Evolutionary conservation across 2,888 invertebrate species (phyloP).

Genomic region (Yponomeuta plumbellus): DNA sequence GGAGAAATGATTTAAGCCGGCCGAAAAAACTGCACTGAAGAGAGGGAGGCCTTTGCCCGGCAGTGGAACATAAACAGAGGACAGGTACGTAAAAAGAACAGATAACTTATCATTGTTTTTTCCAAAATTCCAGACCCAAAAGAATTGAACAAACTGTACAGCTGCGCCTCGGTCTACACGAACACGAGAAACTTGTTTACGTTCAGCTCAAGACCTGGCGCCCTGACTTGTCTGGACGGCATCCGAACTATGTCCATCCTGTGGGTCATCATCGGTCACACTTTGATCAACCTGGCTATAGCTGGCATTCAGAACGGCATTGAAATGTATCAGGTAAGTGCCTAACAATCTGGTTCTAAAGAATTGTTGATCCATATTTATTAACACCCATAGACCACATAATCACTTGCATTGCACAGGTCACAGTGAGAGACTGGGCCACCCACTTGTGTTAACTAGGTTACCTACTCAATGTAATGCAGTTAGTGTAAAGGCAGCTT

Average conservation of each 20-base stretch:
- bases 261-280: conserved; percentile 21
- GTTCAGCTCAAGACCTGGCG: conserved; percentile 12
- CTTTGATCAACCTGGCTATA: not conserved
- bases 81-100: too few relatives aligned
- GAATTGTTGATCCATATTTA: not conserved
- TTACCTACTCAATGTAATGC: not conserved
- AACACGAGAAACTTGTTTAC: conserved; percentile 20
- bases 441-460: too few relatives aligned
- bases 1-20: too few relatives aligned
- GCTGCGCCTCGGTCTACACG: conserved; percentile 20
- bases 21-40: too few relatives aligned
- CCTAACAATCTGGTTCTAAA: not conserved
- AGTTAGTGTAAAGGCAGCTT: too few relatives aligned
- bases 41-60: too few relatives aligned
- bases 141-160: conserved; percentile 14
- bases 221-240: conserved; percentile 21
- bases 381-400: not conserved
- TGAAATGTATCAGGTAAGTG: not conserved
- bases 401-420: not conserved
- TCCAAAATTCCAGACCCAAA: conserved; percentile 15
- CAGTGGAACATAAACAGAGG: too few relatives aligned
- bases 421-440: not conserved
- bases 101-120: not conserved
- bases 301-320: not conserved
- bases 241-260: conserved; percentile 19